These are phyloP conservation scores for Microplitis manilae DNA, from an alignment of 2,888 invertebrate genomes.

Conservation along the genomic window DNA sequence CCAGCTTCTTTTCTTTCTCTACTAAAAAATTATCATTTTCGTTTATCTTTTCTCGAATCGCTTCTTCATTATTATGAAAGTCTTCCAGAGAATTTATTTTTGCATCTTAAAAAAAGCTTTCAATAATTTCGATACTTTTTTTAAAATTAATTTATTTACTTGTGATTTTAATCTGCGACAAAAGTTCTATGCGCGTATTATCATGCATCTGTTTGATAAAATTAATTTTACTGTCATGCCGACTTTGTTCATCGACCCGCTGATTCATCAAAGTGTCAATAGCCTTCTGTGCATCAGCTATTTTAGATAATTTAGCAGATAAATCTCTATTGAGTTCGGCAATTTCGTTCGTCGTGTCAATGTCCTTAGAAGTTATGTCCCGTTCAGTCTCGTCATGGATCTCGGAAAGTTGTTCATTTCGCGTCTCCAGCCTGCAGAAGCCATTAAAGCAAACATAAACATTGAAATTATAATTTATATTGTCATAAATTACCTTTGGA, in stretches of 20 bases:
- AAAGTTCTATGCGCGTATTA: conserved; percentile 51
- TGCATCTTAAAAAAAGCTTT: conserved; percentile 53
- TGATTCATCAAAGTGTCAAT: conserved; percentile 45
- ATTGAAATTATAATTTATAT: conserved; percentile 3
- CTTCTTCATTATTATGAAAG: conserved; percentile 55
- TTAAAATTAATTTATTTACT: conserved; percentile 52
- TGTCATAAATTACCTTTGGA: conserved; percentile 55
- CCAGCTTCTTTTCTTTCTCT: conserved; percentile 52
- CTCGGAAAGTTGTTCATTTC: conserved; percentile 55
- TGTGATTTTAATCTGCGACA: conserved; percentile 58
- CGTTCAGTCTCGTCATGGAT: conserved; percentile 45
- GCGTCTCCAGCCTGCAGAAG: conserved; percentile 13
- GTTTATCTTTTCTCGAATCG: conserved; percentile 56
- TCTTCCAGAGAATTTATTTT: conserved; percentile 62
- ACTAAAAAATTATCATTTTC: conserved; percentile 46
- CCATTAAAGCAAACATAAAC: conserved; percentile 1
- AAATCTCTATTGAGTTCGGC: conserved; percentile 54
- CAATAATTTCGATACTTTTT: background rate
- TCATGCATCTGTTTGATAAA: conserved; percentile 54
- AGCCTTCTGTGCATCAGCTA: conserved; percentile 46
- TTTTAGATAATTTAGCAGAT: conserved; percentile 50
- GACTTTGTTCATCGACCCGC: conserved; percentile 48
- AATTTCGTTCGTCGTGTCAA: conserved; percentile 55
- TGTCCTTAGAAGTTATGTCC: conserved; percentile 42
- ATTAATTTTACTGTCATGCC: conserved; percentile 52